Percentiles rank a stretch among this genome's conserved stretches.
These are phyloP conservation scores for Xestoiulus laeticollis DNA, from an alignment of 2,888 invertebrate species.

Conservation along the genomic window DNA sequence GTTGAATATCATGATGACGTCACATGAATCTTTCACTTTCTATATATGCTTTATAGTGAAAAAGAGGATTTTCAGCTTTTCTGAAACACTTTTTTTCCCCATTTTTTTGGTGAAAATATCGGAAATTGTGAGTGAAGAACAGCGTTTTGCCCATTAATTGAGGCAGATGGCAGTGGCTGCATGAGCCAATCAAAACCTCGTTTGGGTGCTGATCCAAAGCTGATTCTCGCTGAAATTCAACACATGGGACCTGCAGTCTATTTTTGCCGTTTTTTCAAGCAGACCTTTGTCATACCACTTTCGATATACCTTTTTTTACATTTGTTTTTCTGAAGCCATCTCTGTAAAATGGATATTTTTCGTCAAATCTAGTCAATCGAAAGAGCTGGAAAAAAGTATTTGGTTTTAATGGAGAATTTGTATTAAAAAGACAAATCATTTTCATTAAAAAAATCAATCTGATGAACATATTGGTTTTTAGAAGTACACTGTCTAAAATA, in stretches of 20 bases:
- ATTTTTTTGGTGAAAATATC: background rate
- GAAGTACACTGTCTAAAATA: too few relatives aligned
- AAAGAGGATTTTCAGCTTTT: background rate
- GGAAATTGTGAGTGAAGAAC: background rate
- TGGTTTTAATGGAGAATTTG: too few relatives aligned
- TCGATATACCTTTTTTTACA: too few relatives aligned
- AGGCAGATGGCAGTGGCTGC: slow-evolving; percentile 55
- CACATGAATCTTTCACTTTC: background rate
- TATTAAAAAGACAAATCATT: too few relatives aligned
- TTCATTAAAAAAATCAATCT: too few relatives aligned
- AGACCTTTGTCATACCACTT: slow-evolving; percentile 11
- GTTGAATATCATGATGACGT: background rate
- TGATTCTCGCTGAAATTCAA: slow-evolving; percentile 47
- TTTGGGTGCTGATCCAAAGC: slow-evolving; percentile 54
- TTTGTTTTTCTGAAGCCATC: too few relatives aligned
- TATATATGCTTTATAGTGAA: background rate
- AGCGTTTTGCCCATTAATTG: slow-evolving; percentile 54
- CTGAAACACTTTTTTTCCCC: background rate
- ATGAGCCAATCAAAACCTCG: slow-evolving; percentile 56
- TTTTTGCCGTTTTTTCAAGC: background rate
- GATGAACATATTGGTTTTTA: too few relatives aligned
- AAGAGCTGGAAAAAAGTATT: too few relatives aligned
- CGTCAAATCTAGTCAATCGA: too few relatives aligned
- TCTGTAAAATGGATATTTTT: too few relatives aligned
- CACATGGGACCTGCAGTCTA: background rate